Conservation (phyloP, 2,888 invertebrate genomes). For the Cephus pulcher region DNA sequence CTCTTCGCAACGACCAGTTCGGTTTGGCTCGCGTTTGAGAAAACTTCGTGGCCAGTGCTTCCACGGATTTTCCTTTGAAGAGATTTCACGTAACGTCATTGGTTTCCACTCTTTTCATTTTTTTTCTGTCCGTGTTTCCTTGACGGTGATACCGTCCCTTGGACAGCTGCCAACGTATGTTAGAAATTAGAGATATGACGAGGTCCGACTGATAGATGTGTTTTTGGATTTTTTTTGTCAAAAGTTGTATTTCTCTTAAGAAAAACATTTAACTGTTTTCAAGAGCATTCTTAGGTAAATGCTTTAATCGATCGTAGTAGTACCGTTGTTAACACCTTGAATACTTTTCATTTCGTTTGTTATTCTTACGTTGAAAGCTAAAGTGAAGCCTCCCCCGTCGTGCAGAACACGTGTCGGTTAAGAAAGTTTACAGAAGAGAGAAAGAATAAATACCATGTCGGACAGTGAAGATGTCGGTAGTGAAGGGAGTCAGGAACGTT, state of each 20-base stretch:
- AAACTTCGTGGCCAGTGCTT: constrained; percentile 18
- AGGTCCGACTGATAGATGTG: neutral
- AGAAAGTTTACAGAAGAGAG: neutral
- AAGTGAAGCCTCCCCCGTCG: neutral
- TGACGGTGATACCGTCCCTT: neutral
- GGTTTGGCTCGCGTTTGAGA: constrained; percentile 30
- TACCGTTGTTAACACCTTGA: neutral
- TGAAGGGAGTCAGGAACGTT: constrained; percentile 20
- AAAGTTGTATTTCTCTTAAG: neutral
- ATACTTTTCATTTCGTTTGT: neutral
- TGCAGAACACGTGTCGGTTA: neutral
- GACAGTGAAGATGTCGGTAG: constrained; percentile 20
- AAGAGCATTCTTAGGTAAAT: neutral
- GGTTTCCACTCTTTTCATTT: neutral
- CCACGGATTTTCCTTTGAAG: neutral
- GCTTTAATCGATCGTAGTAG: neutral
- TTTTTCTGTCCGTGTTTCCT: neutral
- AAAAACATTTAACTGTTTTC: neutral
- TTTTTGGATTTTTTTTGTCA: neutral
- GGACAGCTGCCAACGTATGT: neutral
- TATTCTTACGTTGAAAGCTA: neutral
- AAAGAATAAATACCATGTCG: constrained; percentile 11
- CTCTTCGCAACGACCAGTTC: constrained; percentile 38
- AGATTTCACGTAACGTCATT: neutral
- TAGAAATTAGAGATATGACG: neutral